Base-by-base conservation (phyloP, 2,888 invertebrate genomes). In the Plusia festucae region DNA sequence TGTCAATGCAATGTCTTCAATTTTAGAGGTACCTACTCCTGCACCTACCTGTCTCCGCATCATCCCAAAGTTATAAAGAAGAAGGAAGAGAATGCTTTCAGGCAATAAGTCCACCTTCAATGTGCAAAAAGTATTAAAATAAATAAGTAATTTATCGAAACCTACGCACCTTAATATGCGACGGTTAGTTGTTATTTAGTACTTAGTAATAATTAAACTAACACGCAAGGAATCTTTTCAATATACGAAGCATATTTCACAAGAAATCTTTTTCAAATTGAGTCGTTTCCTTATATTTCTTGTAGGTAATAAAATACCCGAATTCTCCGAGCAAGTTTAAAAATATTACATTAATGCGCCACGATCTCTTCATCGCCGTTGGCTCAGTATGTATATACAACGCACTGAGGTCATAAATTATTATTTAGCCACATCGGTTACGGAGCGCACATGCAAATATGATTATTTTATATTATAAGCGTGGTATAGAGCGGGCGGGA, bases 361-460 rank as follows among this genome's bases (percentile, higher is more conserved):
- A 88, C 85, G 90, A 88, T 77, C 79, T 77, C 70, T 60, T 65
- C 66, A 76, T 71, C 65, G 85, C 88, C 85, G 56, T 69, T 67
- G 84, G 89, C 85, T 79, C 76, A 77, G 73, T 63, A 75, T 78
- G 73, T 63, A 75, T 81, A 81, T 83, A 81, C 82, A 83, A 85
- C 80, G 82, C 72, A 83, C 79, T 77, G 82, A 85, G 83, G 79
- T 84, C 84, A 85, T 89, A 85, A 86, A 88, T 88, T 85, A 88
- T 88, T 85, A 87, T 87, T 85, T 84, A 79, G 82, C 85, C 76
- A 82, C 81, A 83, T 84, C 80, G 78, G 73, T 76, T 81, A 76
- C 67, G 79, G 81, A 81, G 72, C 84, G 79, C 78, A 84, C 82
- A 83, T 85, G 81, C 76, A 81, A 82, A 82, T 84, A 82, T 81